Conservation (phyloP, 2,113 vertebrate species). For the Chaetorhynchus papuensis region DNA sequence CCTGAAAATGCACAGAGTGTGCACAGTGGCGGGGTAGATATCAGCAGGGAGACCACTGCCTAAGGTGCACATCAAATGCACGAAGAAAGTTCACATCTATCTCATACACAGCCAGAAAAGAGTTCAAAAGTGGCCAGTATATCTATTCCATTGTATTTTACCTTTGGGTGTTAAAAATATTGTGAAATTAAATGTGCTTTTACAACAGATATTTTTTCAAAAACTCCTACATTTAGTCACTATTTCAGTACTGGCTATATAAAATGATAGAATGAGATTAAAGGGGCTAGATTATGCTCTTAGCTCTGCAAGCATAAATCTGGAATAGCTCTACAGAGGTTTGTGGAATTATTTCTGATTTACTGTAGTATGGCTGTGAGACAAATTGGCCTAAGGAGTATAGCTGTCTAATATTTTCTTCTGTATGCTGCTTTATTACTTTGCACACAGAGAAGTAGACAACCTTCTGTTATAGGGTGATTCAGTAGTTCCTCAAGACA, state of each 20-base stretch:
- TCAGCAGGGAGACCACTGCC: neutral
- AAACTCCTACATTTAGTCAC: neutral
- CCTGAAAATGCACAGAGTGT: neutral
- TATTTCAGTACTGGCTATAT: neutral
- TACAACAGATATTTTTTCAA: neutral
- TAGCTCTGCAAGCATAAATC: neutral
- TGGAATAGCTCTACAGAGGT: neutral
- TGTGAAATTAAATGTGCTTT: neutral
- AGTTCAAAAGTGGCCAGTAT: neutral
- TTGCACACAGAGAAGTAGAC: neutral
- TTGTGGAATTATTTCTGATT: conserved; percentile 24
- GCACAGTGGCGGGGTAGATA: neutral
- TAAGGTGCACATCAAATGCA: neutral
- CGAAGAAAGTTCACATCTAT: neutral
- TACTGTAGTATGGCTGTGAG: neutral
- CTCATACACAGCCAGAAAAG: neutral
- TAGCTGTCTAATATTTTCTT: conserved; percentile 18
- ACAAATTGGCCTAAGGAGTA: conserved; percentile 7
- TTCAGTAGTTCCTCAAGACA: neutral
- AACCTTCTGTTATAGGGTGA: neutral
- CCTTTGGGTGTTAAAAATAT: neutral
- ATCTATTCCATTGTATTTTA: neutral
- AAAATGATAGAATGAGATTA: neutral
- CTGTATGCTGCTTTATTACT: neutral
- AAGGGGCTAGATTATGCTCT: neutral